Base-by-base conservation (phyloP, 2,888 invertebrate genomes). In the Rhopalosiphum nymphaeae region DNA sequence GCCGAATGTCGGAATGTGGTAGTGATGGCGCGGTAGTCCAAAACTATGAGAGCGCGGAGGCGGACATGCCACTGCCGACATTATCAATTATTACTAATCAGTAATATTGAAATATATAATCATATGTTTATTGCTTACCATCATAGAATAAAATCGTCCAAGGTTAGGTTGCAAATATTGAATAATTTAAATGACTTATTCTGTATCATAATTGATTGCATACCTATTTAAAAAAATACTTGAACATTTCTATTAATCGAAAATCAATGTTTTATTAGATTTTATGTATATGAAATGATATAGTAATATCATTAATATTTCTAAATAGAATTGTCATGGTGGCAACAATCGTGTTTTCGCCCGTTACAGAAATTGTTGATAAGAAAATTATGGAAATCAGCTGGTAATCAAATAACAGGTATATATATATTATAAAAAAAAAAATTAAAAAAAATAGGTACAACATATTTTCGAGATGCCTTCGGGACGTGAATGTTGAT, bases 401-500 rank as follows among this genome's bases (percentile, higher is more conserved):
- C 93, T 94, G 93, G 90, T 93, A 89, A 89, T 89, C 90, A 84
- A 94, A 90, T 94, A 93, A 89, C 93, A 89, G 89, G 93, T 93
- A 90, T 46, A 16, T 36, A 36, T 16, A 57, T 16, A 56, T 42
- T 13, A 85, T 44, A 86, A 44, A 3, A 10, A 57, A 84, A 61
- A 90, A 93, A 93, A 36, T 78, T 21, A 84, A 84, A 89, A 61
- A 90, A 94, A 94, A 78, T 78, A 78, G 78, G 78, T 78, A 89
- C 56, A 86, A 84, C 89, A 93, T 89, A 85, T 94, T 94, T 94
- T 49, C 36, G 89, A 90, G 93, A 94, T 94, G 93, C 93, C 93
- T 94, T 84, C 90, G 86, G 90, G 93, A 90, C 85, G 90, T 94
- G 93, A 94, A 94, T 94, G 93, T 94, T 94, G 93, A 94, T 94